Conservation (phyloP, 2,113 vertebrate species). For the Paraplagusia blochii region DNA sequence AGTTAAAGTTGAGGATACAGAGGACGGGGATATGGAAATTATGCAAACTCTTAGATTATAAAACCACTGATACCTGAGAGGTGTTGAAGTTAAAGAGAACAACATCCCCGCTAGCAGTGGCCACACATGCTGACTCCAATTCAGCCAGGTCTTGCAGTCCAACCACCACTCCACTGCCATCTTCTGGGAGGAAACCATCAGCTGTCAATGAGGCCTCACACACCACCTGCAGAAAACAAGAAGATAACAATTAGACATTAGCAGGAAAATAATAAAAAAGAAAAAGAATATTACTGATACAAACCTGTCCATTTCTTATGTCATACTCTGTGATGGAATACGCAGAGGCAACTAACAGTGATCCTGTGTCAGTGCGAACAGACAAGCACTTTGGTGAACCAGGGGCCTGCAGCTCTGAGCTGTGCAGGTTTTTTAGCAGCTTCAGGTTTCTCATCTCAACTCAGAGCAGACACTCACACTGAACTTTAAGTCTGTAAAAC, state of each 20-base stretch:
- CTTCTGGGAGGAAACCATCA: constrained; percentile 81
- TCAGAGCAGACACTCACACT: constrained; percentile 2
- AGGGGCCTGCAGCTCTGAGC: constrained; percentile 57
- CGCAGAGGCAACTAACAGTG: constrained; percentile 80
- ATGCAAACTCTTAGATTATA: too few species aligned
- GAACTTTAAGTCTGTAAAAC: not conserved
- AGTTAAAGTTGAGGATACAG: too few species aligned
- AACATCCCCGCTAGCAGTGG: constrained; percentile 87
- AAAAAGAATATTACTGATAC: not conserved
- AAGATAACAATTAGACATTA: not conserved
- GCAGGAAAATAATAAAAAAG: not conserved
- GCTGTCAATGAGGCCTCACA: constrained; percentile 79
- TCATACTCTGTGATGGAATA: constrained; percentile 80
- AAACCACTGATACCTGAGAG: constrained; percentile 74
- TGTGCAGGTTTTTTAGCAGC: constrained; percentile 74
- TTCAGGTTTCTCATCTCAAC: constrained; percentile 86
- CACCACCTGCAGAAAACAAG: constrained; percentile 71
- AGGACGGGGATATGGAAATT: too few species aligned
- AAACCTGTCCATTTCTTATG: constrained; percentile 70
- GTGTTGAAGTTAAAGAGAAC: constrained; percentile 83
- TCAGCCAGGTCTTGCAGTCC: constrained; percentile 88
- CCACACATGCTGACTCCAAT: constrained; percentile 85
- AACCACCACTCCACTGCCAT: constrained; percentile 81
- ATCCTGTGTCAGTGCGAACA: constrained; percentile 71
- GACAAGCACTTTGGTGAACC: constrained; percentile 80